phyloP scores from a whole-genome alignment of 2,797 vertebrate genomes.

The Babyrousa celebensis region DNA sequence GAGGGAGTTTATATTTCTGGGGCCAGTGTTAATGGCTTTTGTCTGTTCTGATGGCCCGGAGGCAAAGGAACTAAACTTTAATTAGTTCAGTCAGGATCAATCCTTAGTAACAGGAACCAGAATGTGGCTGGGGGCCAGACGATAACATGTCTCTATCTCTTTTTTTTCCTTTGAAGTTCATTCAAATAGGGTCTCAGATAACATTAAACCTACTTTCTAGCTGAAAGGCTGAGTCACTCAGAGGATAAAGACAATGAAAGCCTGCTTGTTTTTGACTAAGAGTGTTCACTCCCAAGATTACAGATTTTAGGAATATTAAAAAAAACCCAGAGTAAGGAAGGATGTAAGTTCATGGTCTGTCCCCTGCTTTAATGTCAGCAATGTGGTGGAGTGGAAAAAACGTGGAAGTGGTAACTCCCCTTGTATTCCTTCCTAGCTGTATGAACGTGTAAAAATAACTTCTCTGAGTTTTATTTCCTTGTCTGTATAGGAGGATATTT shows the following conservation, averaged over 20 bases:
- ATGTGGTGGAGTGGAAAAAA: neutral
- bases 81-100: slow-evolving; percentile 58
- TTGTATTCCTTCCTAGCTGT: neutral
- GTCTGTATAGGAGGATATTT: neutral
- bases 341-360: neutral
- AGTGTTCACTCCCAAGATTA: neutral
- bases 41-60: neutral
- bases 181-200: neutral
- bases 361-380: neutral
- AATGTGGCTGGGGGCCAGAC: slow-evolving; percentile 40
- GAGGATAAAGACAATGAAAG: neutral
- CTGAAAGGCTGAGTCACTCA: neutral
- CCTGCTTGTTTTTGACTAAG: neutral
- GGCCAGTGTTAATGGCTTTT: slow-evolving; percentile 17
- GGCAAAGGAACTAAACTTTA: slow-evolving; percentile 22
- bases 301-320: neutral
- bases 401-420: accelerated
- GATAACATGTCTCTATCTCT: slow-evolving; percentile 48
- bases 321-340: neutral
- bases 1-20: neutral
- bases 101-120: slow-evolving; percentile 57
- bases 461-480: neutral
- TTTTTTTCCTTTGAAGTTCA: slow-evolving; percentile 49
- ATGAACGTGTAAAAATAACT: neutral
- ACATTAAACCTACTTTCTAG: neutral